Evolutionary conservation across 2,113 vertebrate species (phyloP).

Genomic region (Hystrix brachyura): DNA sequence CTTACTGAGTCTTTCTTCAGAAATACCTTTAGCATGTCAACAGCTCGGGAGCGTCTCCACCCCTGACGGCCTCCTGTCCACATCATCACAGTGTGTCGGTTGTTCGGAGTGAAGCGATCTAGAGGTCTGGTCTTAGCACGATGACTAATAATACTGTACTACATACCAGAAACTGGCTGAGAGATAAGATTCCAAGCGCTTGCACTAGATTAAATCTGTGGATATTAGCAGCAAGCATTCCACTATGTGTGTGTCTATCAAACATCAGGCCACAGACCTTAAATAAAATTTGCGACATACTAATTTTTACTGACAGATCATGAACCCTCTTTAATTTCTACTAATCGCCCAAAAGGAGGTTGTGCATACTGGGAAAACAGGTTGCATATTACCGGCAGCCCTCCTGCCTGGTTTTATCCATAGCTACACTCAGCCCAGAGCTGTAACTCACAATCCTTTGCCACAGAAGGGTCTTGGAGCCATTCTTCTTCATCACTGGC

Average conservation of each 20-base stretch:
- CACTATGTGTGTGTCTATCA: background rate
- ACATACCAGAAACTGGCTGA: too few relatives aligned
- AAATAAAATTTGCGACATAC: background rate
- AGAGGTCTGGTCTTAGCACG: background rate
- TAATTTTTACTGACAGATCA: background rate
- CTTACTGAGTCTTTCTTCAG: background rate
- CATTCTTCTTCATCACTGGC: accelerated
- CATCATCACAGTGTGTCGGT: background rate
- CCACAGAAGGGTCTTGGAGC: background rate
- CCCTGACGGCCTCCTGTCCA: accelerated
- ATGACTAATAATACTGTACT: too few relatives aligned
- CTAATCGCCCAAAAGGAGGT: accelerated
- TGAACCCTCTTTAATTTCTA: background rate
- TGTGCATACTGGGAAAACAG: accelerated
- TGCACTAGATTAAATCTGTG: background rate
- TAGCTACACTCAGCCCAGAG: background rate
- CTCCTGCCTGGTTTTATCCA: background rate
- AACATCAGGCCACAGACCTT: background rate
- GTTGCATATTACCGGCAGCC: accelerated
- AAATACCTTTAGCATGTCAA: background rate
- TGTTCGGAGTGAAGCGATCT: background rate
- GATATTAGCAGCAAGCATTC: too few relatives aligned
- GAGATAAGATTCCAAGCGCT: background rate
- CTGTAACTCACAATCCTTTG: background rate
- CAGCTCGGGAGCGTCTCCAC: background rate